These are phyloP conservation scores for Heliconius hewitsoni DNA, from an alignment of 1,140 invertebrate species.

Conservation along the genomic window DNA sequence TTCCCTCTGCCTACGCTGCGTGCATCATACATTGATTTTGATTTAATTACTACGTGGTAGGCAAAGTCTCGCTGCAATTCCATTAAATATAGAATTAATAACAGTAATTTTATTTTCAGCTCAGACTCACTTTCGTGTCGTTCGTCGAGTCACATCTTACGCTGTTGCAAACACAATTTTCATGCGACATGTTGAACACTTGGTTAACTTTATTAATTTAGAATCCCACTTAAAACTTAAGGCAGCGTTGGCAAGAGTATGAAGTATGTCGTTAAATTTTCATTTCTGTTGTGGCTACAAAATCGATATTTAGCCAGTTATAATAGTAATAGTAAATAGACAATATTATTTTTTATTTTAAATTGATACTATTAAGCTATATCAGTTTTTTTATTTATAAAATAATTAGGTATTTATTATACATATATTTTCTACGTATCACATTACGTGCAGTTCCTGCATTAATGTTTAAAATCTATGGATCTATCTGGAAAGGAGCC, in stretches of 20 bases:
- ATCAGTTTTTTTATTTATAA: no score
- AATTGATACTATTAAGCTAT: no score
- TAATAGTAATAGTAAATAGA: not conserved
- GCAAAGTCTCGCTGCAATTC: not conserved
- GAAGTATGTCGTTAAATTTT: conserved; percentile 33
- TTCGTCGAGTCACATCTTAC: conserved; percentile 19
- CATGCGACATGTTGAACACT: conserved; percentile 43
- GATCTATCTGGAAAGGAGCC: no score
- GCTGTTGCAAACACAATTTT: conserved; percentile 43
- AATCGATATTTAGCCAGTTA: not conserved
- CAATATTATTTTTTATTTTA: no score
- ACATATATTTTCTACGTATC: no score
- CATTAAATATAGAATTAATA: not conserved
- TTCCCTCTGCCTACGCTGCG: no score
- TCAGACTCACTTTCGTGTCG: not conserved
- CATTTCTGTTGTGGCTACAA: conserved; percentile 5
- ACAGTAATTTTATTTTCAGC: not conserved
- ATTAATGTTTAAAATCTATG: no score
- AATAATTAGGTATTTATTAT: no score
- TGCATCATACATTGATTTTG: no score
- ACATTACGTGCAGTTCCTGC: no score
- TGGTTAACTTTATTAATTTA: conserved; percentile 54
- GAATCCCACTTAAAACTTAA: conserved; percentile 48
- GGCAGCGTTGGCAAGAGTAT: conserved; percentile 30
- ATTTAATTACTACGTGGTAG: not conserved